Evolutionary conservation across 2,888 invertebrate species (phyloP).

Genomic region (Eupithecia vulgata): DNA sequence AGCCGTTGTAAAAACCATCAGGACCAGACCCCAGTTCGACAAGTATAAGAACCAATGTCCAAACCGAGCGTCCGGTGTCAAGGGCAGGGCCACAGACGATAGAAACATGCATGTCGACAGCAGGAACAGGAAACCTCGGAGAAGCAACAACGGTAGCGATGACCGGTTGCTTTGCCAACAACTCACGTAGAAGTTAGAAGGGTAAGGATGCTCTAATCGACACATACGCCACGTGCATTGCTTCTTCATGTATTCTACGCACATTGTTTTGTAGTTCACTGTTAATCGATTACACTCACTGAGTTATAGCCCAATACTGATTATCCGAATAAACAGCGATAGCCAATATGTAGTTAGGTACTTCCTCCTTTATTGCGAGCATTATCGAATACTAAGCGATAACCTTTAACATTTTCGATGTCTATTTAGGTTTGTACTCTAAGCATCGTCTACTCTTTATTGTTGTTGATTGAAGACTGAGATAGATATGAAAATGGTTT

Average conservation of each 20-base stretch:
- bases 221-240: slow-evolving; percentile 63
- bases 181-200: slow-evolving; percentile 70
- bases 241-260: slow-evolving; percentile 48
- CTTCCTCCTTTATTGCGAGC: slow-evolving; percentile 38
- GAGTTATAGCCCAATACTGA: slow-evolving; percentile 37
- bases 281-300: slow-evolving; percentile 27
- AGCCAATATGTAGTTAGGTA: background rate
- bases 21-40: slow-evolving; percentile 74
- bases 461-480: slow-evolving; percentile 57
- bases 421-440: slow-evolving; percentile 28
- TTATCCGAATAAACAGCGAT: slow-evolving; percentile 39
- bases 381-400: slow-evolving; percentile 39
- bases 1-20: slow-evolving; percentile 61
- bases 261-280: slow-evolving; percentile 47
- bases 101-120: slow-evolving; percentile 59
- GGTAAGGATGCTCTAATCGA: slow-evolving; percentile 59
- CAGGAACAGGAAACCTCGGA: slow-evolving; percentile 63
- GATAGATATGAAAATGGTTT: slow-evolving; percentile 52
- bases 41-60: slow-evolving; percentile 78
- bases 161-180: slow-evolving; percentile 67
- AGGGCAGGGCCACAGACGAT: slow-evolving; percentile 54
- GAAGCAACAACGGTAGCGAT: slow-evolving; percentile 57
- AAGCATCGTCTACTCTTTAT: slow-evolving; percentile 50
- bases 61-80: slow-evolving; percentile 54
- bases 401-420: slow-evolving; percentile 49